Evolutionary conservation across 2,797 vertebrate species (phyloP), one percentile per base, ranked within the genome.

Genomic region (Aplochiton taeniatus): DNA sequence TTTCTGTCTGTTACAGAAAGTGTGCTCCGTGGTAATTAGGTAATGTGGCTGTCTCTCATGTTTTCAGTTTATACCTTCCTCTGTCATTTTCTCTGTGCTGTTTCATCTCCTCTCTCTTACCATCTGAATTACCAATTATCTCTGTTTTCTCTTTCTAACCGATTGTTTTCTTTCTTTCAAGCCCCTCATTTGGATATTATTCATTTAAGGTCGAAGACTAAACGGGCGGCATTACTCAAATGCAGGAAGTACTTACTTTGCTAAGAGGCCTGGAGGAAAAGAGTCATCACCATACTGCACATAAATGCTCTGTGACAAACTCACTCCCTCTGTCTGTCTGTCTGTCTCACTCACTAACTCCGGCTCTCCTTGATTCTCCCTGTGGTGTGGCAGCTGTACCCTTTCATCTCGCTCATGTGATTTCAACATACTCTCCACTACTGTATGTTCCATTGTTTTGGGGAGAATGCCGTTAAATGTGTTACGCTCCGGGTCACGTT

Each of bases 271-370:
- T 64, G 70, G 79, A 89, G 84, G 88, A 87, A 88, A 83, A 82
- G 81, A 87, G 85, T 88, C 87, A 89, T 89, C 87, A 85, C 78
- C 84, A 78, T 85, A 84, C 88, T 82, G 72, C 80, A 90, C 85
- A 89, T 87, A 86, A 89, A 88, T 77, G 74, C 82, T 77, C 71
- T 72, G 70, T 78, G 84, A 85, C 83, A 88, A 79, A 78, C 77
- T 65, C 76, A 79, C 85, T 84, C 74, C 76, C 81, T 65, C 73
- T 70, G 72, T 71, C 71, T 82, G 64, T 70, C 68, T 61, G 4
- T 12, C n/a, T 17, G 20, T 14, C 48, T 13, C 49, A 1, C 50
- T 17, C 11, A 46, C 42, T 19, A n/a, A n/a, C 42, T 54, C 51
- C 9, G 11, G 45, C 17, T n/a, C n/a, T 66, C 59, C 18, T 73